A percentile compares a stretch with the other conserved stretches of the same genome.
phyloP scores from a whole-genome alignment of 2,113 vertebrate genomes.

The Butastur rufipennis region DNA sequence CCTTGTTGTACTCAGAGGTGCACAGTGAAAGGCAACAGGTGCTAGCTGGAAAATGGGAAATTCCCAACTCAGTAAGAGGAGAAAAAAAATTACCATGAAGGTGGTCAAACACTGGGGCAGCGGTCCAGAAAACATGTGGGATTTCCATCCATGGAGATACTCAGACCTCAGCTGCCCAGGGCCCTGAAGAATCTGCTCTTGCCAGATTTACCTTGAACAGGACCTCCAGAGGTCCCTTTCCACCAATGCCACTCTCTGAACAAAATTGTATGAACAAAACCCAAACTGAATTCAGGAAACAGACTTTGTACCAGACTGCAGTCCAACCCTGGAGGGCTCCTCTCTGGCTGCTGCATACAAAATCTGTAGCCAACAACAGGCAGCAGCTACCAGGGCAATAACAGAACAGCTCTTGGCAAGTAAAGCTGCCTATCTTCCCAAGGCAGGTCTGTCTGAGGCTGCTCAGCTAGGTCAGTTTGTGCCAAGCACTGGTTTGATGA shows the following conservation, averaged over 20 bases:
- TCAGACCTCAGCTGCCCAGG: not conserved
- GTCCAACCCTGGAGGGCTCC: not conserved
- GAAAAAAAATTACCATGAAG: not conserved
- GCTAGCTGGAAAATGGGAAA: not conserved
- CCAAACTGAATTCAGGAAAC: not conserved
- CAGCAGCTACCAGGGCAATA: not conserved
- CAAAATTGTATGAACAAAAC: not conserved
- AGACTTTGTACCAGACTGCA: not conserved
- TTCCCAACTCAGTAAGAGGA: not conserved
- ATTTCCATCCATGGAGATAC: not conserved
- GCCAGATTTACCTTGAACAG: not conserved
- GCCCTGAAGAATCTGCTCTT: not conserved
- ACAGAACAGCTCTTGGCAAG: not conserved
- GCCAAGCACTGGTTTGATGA: not conserved
- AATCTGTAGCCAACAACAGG: not conserved
- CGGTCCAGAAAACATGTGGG: not conserved
- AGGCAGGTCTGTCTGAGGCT: not conserved
- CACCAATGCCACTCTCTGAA: not conserved
- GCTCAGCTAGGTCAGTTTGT: not conserved
- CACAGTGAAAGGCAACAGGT: not conserved
- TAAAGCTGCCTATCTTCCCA: not conserved
- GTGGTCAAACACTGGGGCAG: not conserved
- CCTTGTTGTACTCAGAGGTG: not conserved
- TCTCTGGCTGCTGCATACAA: not conserved
- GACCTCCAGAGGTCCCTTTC: not conserved